Conservation (phyloP, 2,113 vertebrate species). For the Mesoclemmys tuberculata region DNA sequence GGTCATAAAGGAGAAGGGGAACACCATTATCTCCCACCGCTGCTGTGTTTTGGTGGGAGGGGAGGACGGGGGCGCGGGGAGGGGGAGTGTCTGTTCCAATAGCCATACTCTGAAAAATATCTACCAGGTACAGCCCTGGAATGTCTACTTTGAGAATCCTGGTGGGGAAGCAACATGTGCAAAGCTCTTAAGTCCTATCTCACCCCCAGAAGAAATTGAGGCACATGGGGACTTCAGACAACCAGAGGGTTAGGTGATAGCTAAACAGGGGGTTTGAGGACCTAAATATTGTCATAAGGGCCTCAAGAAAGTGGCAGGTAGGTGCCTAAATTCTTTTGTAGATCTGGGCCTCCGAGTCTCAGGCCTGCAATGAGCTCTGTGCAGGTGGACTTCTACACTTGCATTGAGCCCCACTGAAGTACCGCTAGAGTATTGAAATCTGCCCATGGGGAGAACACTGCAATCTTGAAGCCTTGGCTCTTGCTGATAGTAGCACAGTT, state of each 20-base stretch:
- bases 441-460: fast-evolving
- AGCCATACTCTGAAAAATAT: background rate
- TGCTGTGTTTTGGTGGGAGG: background rate
- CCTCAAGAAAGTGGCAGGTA: background rate
- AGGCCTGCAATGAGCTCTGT: fast-evolving
- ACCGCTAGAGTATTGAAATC: fast-evolving
- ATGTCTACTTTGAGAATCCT: background rate
- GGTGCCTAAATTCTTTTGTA: background rate
- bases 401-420: fast-evolving
- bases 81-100: background rate
- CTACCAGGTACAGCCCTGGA: background rate
- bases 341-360: background rate
- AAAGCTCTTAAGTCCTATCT: background rate
- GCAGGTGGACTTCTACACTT: fast-evolving
- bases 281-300: background rate
- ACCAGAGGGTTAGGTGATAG: background rate
- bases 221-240: background rate
- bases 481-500: background rate
- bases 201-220: background rate
- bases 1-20: background rate
- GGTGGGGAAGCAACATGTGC: background rate
- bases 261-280: background rate
- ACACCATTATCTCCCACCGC: background rate
- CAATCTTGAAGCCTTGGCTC: fast-evolving
- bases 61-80: no score